Conservation (phyloP, 1,140 invertebrate genomes). For the Drosophila lini region DNA sequence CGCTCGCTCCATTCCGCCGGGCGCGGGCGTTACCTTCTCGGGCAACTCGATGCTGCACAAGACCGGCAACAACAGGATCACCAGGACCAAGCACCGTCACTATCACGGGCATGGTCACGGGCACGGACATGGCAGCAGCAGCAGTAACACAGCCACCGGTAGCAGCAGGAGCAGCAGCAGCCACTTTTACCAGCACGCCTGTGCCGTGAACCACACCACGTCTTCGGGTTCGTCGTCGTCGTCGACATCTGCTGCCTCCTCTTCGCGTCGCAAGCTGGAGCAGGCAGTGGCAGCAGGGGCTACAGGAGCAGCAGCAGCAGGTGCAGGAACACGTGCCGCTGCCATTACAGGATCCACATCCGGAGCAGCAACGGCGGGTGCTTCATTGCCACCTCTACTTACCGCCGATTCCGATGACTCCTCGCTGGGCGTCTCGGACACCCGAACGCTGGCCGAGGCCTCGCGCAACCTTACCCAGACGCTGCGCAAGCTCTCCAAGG, state of each 20-base stretch:
- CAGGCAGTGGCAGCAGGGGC: constrained; percentile 11
- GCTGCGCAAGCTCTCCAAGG: constrained; percentile 94
- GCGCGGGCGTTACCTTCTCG: constrained; percentile 25
- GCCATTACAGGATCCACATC: constrained; percentile 20
- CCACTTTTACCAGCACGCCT: constrained; percentile 22
- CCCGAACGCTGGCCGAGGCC: constrained; percentile 92
- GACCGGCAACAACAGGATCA: constrained; percentile 74
- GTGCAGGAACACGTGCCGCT: constrained; percentile 1
- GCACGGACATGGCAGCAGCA: constrained; percentile 8
- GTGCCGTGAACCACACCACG: constrained; percentile 18
- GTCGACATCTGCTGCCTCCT: background rate
- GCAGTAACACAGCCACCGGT: background rate
- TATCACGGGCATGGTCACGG: constrained; percentile 73
- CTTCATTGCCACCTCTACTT: constrained; percentile 13
- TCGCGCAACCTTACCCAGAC: constrained; percentile 96
- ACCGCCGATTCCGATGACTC: constrained; percentile 52
- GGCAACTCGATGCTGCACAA: constrained; percentile 68
- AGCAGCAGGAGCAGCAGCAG: background rate
- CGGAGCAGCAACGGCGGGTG: constrained; percentile 17
- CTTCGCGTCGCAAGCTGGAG: constrained; percentile 33
- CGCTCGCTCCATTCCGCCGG: constrained; percentile 18
- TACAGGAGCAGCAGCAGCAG: background rate
- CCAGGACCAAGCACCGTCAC: constrained; percentile 71
- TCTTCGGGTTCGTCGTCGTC: constrained; percentile 12
- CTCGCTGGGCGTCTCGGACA: constrained; percentile 86